Percentiles rank a stretch among this genome's conserved stretches.
phyloP scores from a whole-genome alignment of 2,888 invertebrate genomes.

The Antitype chi region DNA sequence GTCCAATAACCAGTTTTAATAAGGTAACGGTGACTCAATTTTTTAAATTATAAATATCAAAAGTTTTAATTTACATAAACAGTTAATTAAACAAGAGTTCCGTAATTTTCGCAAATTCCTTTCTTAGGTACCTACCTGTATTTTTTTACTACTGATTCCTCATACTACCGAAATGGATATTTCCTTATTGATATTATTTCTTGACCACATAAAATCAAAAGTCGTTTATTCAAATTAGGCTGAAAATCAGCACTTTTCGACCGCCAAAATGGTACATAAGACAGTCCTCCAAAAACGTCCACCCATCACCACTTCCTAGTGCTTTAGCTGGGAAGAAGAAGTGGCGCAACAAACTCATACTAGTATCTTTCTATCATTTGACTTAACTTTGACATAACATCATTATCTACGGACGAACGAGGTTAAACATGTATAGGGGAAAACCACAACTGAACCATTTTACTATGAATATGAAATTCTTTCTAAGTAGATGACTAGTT shows the following conservation, averaged over 20 bases:
- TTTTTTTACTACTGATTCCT: not conserved
- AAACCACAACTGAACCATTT: not conserved
- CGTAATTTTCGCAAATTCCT: not conserved
- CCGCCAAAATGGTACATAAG: no score
- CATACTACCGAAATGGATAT: not conserved
- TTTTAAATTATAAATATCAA: not conserved
- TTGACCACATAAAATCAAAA: conserved; percentile 6
- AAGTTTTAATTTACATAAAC: not conserved
- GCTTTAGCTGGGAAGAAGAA: no score
- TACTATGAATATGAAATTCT: not conserved
- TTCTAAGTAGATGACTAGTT: not conserved
- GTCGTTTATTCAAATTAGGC: no score
- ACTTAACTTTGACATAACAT: not conserved
- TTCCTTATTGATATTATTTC: conserved; percentile 5
- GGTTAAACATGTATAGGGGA: not conserved
- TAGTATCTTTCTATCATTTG: conserved; percentile 1
- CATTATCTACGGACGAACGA: not conserved
- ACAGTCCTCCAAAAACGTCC: no score
- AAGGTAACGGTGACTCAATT: not conserved
- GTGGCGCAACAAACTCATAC: no score
- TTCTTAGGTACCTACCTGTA: not conserved
- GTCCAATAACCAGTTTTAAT: conserved; percentile 3
- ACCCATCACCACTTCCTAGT: no score
- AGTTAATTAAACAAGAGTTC: conserved; percentile 11
- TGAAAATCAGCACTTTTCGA: no score